Evolutionary conservation across 2,888 invertebrate genomes (phyloP), one percentile per base, ranked within the genome.

Genomic region (Lasioglossum morio): DNA sequence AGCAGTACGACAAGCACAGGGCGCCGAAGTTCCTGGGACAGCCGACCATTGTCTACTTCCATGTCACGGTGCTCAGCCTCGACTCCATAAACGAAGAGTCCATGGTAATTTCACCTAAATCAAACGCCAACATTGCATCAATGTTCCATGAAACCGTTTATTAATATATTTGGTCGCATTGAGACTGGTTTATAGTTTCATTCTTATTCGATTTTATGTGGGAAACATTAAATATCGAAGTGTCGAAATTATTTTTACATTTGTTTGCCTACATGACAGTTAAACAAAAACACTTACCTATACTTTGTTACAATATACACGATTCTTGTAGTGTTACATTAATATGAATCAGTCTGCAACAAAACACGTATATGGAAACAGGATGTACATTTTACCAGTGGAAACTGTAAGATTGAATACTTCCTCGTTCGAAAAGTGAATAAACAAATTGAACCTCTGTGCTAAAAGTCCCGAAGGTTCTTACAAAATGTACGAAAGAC

Each of bases 21-120:
- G 98, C 98, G 0, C 98, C 98, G 0, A 98, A 98, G 95, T 96
- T 97, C 79, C 96, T 98, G 92, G 98, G 98, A 1, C 98, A 98
- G 94, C 98, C 98, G 4, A 98, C 98, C 0, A 96, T 98, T 72
- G 98, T 98, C 63, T 98, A 98, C 95, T 98, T 98, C 93, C 98
- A 98, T 94, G 98, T 98, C 76, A 98, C 98, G 14, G 98, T 98
- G 1, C 96, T 98, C 85, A 98, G 98, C 74, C 95, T 99, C 91
- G 98, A 99, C 96, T 98, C 98, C n/a, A 98, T 99, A 89, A 98
- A 99, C 94, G 99, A 99, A 95, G 98, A 98, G 95, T 98, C 98
- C 70, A 99, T 99, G 99, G 98, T 98, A 84, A 86, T 83, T 66
- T 63, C 4, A 27, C 27, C 30, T 63, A 63, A 63, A 66, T 19